phyloP scores from a whole-genome alignment of 1,140 invertebrate genomes.

The Phymorhynchus buccinoides region DNA sequence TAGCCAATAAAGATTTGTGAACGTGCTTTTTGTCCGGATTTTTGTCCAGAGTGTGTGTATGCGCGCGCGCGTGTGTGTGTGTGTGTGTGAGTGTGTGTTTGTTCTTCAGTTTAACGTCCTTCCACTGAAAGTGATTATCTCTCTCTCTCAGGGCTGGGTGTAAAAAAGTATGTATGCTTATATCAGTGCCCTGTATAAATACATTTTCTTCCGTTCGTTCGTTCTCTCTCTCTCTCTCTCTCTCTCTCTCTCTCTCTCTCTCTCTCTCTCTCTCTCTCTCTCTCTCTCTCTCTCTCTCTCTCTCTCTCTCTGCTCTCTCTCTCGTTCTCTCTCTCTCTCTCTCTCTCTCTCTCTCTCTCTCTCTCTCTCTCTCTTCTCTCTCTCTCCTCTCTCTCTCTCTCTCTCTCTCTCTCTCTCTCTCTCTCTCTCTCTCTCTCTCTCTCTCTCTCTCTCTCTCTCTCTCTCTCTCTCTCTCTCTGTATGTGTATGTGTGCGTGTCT shows the following conservation, averaged over 20 bases:
- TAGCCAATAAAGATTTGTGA: too few relatives aligned
- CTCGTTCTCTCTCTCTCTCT: neutral
- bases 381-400: neutral
- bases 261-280: neutral
- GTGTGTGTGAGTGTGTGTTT: neutral
- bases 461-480: slow-evolving; percentile 13
- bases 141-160: too few relatives aligned
- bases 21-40: neutral
- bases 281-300: neutral
- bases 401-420: slow-evolving; percentile 7
- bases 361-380: neutral
- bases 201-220: too few relatives aligned
- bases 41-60: neutral
- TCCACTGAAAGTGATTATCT: too few relatives aligned
- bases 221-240: neutral
- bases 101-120: too few relatives aligned
- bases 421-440: neutral
- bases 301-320: neutral
- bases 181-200: too few relatives aligned
- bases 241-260: neutral
- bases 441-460: slow-evolving; percentile 4
- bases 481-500: too few relatives aligned
- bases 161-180: too few relatives aligned
- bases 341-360: neutral
- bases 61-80: neutral